Percentiles rank a stretch among this genome's conserved stretches.
These are phyloP conservation scores for Rhinella marina DNA, from an alignment of 2,797 vertebrate species.

Conservation along the genomic window DNA sequence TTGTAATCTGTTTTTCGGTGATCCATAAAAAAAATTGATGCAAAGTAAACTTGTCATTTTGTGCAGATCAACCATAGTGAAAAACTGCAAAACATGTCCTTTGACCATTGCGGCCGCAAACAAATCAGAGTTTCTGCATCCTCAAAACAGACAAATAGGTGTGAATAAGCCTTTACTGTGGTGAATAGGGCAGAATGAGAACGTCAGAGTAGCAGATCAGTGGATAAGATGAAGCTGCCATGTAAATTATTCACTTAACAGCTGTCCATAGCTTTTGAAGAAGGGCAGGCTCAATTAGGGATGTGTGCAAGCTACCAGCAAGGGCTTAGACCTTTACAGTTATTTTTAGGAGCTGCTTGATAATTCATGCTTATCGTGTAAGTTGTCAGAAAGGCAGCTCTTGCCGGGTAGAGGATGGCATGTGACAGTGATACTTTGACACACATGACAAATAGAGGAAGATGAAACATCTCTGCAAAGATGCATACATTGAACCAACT, in stretches of 20 bases:
- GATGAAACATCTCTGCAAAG: neutral
- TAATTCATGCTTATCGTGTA: conserved; percentile 17
- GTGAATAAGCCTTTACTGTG: too few species aligned
- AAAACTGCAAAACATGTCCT: too few species aligned
- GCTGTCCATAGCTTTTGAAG: conserved; percentile 21
- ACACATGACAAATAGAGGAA: neutral
- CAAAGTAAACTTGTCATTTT: too few species aligned
- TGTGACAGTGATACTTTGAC: neutral
- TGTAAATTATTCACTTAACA: conserved; percentile 39
- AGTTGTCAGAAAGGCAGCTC: too few species aligned
- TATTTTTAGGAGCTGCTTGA: conserved; percentile 32
- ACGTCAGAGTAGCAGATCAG: too few species aligned
- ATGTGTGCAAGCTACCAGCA: neutral
- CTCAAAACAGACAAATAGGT: too few species aligned
- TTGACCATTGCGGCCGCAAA: too few species aligned
- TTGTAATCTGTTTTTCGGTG: too few species aligned
- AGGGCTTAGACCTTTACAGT: neutral
- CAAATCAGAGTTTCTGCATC: too few species aligned
- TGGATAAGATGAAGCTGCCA: neutral
- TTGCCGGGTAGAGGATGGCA: neutral
- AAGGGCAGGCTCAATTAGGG: conserved; percentile 22
- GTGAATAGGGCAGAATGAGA: too few species aligned
- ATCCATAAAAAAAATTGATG: too few species aligned
- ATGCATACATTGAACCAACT: neutral
- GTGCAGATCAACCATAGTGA: too few species aligned